Evolutionary conservation across 2,797 vertebrate species (phyloP), one percentile per base, ranked within the genome.

Genomic region (Melanotaenia pygmaea): DNA sequence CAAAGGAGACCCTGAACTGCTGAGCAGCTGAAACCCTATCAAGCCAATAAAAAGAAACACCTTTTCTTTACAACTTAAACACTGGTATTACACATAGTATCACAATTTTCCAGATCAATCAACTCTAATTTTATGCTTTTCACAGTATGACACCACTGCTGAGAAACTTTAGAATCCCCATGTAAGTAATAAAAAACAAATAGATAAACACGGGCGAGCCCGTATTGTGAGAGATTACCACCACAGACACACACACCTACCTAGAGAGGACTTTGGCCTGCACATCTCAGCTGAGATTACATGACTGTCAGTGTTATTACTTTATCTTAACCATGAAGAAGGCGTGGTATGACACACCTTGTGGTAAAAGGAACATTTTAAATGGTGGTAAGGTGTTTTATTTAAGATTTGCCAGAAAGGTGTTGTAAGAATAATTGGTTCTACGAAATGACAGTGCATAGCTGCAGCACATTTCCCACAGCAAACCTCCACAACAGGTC

Each of bases 251-350:
- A 34, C 32, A 32, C 32, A 34, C 35, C n/a, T n/a, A 67, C 89
- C 85, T 76, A 74, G 28, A 68, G 76, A 77, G 80, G 82, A 88
- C 89, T 73, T 86, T 86, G 76, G 32, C 65, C 79, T 10, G 3
- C 40, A 51, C 57, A 43, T 67, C 43, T 51, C 6, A 24, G 53
- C 6, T 26, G 22, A 35, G 45, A 35, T 56, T 11, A 59, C 14
- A 60, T 43, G 24, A 22, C 26, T 56, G 60, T 76, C 68, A 67
- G 47, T 16, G 24, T 24, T 3, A 11, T 53, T 51, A 32, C 54
- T 47, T n/a, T 9, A 34, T 67, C 77, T 40, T 2, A n/a, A 28
- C 47, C 38, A 8, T 72, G 65, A 6, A 50, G 53, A 60, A 66
- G 65, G 74, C 45, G 79, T 57, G 69, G 61, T 30, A 6, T 22